A percentile compares a stretch with the other conserved stretches of the same genome.
phyloP scores from a whole-genome alignment of 2,797 vertebrate genomes.

The Halcyon leucocephala region DNA sequence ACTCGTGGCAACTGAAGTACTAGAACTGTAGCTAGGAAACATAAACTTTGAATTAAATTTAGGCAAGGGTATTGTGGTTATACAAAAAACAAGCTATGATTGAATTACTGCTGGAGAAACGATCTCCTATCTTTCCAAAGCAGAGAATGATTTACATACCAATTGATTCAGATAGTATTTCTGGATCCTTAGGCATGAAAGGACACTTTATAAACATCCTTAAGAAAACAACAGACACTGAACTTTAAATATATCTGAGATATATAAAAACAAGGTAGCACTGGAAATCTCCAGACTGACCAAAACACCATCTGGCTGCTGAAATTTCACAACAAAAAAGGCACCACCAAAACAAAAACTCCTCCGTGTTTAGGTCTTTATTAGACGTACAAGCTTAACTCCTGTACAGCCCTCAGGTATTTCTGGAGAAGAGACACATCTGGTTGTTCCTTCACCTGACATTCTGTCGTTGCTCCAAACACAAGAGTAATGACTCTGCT shows the following conservation, averaged over 20 bases:
- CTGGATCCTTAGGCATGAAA: not conserved
- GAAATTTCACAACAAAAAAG: not conserved
- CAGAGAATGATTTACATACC: constrained; percentile 48
- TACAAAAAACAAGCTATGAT: constrained; percentile 21
- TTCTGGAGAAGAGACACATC: not conserved
- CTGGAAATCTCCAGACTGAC: not conserved
- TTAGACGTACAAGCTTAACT: not conserved
- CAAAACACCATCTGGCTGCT: not conserved
- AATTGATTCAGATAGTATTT: not conserved
- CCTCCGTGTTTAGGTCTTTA: not conserved
- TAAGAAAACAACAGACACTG: not conserved
- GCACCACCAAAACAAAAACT: not conserved
- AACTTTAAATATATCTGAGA: not conserved
- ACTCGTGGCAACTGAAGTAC: not conserved
- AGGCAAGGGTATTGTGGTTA: constrained; percentile 39
- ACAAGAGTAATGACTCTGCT: not conserved
- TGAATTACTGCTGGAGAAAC: constrained; percentile 47
- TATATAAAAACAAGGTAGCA: not conserved
- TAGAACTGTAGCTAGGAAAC: constrained; percentile 57
- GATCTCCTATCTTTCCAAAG: constrained; percentile 44
- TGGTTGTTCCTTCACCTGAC: not conserved
- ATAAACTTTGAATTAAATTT: constrained; percentile 57
- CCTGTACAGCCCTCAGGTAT: not conserved
- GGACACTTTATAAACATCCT: constrained; percentile 16
- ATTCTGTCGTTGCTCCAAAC: not conserved